phyloP scores from a whole-genome alignment of 2,888 invertebrate genomes.

The Platycheirus rosarum region DNA sequence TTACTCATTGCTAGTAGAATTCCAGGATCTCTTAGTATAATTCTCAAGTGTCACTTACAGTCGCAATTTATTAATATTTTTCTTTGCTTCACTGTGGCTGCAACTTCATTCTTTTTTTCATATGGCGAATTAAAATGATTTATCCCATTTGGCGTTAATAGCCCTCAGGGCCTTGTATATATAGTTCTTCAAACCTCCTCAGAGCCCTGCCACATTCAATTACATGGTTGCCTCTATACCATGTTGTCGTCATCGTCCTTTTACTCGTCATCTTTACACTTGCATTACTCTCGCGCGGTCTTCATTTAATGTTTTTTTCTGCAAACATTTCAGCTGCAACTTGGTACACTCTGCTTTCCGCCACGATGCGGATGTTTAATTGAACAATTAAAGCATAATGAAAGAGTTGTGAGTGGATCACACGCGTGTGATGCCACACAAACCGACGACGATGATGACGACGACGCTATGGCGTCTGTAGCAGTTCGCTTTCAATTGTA shows the following conservation, averaged over 20 bases:
- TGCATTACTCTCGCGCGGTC: constrained; percentile 1
- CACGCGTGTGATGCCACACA: constrained; percentile 63
- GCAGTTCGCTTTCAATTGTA: constrained; percentile 67
- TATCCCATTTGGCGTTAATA: constrained; percentile 69
- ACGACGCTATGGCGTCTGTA: constrained; percentile 41
- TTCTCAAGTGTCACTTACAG: constrained; percentile 70
- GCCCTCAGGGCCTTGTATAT: constrained; percentile 52
- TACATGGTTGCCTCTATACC: constrained; percentile 34
- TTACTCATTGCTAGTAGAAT: constrained; percentile 22
- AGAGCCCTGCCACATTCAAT: constrained; percentile 50
- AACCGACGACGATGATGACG: not conserved
- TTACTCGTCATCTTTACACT: not conserved
- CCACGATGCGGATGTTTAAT: constrained; percentile 66
- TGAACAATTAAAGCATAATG: constrained; percentile 70
- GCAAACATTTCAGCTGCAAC: constrained; percentile 29
- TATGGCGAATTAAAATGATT: constrained; percentile 71
- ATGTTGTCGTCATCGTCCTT: constrained; percentile 16
- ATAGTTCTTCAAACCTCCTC: constrained; percentile 44
- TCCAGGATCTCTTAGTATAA: constrained; percentile 63
- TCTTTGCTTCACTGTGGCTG: constrained; percentile 24
- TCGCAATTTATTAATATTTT: constrained; percentile 72
- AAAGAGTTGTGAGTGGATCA: constrained; percentile 72
- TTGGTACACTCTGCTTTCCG: constrained; percentile 18
- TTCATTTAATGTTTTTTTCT: constrained; percentile 19
- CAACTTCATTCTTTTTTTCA: constrained; percentile 39